Evolutionary conservation across 2,797 vertebrate species (phyloP).

Genomic region (Malurus splendens): DNA sequence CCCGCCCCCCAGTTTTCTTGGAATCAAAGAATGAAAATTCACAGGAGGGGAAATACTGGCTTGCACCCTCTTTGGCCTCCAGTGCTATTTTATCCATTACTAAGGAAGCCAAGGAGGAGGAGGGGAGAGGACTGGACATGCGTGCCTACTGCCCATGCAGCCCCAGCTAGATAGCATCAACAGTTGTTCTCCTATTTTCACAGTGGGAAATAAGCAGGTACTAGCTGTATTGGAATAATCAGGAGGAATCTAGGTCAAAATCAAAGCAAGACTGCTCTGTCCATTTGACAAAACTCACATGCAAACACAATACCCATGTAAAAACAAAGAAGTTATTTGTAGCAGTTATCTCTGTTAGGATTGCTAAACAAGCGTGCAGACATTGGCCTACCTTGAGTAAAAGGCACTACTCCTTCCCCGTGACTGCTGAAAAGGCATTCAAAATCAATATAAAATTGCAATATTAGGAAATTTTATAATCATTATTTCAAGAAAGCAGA

Average conservation of each 20-base stretch:
- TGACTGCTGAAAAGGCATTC: slow-evolving; percentile 52
- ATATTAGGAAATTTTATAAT: slow-evolving; percentile 63
- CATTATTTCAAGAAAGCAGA: slow-evolving; percentile 61
- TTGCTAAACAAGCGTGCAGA: not conserved
- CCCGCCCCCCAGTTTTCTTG: not conserved
- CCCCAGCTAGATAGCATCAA: slow-evolving; percentile 54
- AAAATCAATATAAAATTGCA: slow-evolving; percentile 60
- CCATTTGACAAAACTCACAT: slow-evolving; percentile 42
- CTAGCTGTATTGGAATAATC: slow-evolving; percentile 55
- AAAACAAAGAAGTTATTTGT: slow-evolving; percentile 54
- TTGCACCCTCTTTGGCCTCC: not conserved
- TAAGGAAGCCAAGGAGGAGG: slow-evolving; percentile 7
- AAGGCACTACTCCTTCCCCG: not conserved
- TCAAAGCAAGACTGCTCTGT: slow-evolving; percentile 50
- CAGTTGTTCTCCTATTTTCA: slow-evolving; percentile 66
- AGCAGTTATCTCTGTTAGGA: not conserved
- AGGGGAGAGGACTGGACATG: not conserved
- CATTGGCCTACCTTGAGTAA: slow-evolving; percentile 3
- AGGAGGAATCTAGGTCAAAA: slow-evolving; percentile 68
- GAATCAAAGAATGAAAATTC: not conserved
- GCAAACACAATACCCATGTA: slow-evolving; percentile 27
- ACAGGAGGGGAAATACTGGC: not conserved
- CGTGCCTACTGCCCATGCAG: not conserved
- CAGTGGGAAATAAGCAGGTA: slow-evolving; percentile 63
- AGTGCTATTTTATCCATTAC: not conserved